phyloP scores from a whole-genome alignment of 2,888 invertebrate species.

The Anodontia alba region DNA sequence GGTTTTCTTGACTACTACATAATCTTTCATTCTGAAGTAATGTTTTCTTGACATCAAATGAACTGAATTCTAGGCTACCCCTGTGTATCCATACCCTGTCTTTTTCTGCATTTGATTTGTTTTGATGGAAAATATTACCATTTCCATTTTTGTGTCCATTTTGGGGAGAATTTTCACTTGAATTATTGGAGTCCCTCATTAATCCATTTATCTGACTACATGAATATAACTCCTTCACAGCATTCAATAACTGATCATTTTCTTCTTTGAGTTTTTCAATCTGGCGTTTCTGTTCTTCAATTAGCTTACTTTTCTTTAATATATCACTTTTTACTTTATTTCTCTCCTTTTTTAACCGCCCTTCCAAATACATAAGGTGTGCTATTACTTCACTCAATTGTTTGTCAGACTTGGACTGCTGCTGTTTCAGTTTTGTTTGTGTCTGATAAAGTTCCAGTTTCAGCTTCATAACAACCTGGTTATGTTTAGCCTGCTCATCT shows the following conservation, averaged over 20 bases:
- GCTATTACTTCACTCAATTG: conserved; percentile 72
- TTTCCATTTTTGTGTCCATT: conserved; percentile 29
- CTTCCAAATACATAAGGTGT: conserved; percentile 74
- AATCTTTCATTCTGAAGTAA: conserved; percentile 61
- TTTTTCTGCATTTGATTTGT: conserved; percentile 60
- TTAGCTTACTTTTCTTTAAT: conserved; percentile 69
- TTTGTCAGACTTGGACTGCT: conserved; percentile 64
- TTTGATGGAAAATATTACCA: not conserved
- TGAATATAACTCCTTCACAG: conserved; percentile 71
- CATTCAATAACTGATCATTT: conserved; percentile 70
- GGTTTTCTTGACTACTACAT: conserved; percentile 77
- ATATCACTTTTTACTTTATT: conserved; percentile 63
- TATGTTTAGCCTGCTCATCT: conserved; percentile 66
- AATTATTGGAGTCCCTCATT: conserved; percentile 42
- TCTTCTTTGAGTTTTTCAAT: conserved; percentile 70
- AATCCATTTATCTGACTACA: conserved; percentile 71
- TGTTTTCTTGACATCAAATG: conserved; percentile 66
- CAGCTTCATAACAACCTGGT: conserved; percentile 65
- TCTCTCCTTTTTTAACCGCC: conserved; percentile 73
- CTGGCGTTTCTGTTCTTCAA: conserved; percentile 67
- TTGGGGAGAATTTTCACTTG: not conserved
- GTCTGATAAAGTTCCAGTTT: conserved; percentile 69
- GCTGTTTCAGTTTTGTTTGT: conserved; percentile 60
- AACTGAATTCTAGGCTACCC: conserved; percentile 75
- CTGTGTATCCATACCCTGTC: conserved; percentile 74